Evolutionary conservation across 2,888 invertebrate genomes (phyloP), one percentile per base, ranked within the genome.

Genomic region (Nymphalis c-album): DNA sequence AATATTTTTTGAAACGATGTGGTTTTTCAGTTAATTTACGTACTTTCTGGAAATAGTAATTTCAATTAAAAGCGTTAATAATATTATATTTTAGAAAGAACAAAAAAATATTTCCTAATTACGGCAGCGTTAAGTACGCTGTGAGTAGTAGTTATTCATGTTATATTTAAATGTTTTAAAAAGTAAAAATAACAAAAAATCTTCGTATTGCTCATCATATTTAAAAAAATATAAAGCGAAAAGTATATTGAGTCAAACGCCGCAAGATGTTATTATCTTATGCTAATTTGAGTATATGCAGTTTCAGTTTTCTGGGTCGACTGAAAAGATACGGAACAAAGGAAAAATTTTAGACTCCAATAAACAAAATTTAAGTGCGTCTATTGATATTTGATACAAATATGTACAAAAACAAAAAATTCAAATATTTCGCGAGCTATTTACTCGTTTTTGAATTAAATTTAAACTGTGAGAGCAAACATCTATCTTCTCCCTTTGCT

Each of bases 251-350:
- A 45, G 60, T 53, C 62, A 60, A 67, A 48, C 46, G 55, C 62
- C 62, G 58, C 63, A 65, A 67, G 60, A 57, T 60, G 60, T 66
- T 63, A 70, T 72, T 70, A 72, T 64, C 58, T 62, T 70, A 70
- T 70, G 70, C 66, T 70, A 62, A 70, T 67, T 60, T 68, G 51
- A 67, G 68, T 70, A 70, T 65, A 68, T 67, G 65, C 65, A 68
- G 70, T 74, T 71, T 68, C 66, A 68, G 70, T 64, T 71, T 68
- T 67, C 68, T 71, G 62, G 68, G 71, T 71, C 71, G 64, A 26
- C 60, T 57, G 68, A 58, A 67, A 64, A 64, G 53, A 63, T 63
- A 53, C 58, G 64, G 62, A 68, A 71, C 67, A 68, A 71, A 61
- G 61, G 55, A 22, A 31, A 53, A 63, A 66, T 57, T 35, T 40